phyloP scores from a whole-genome alignment of 2,888 invertebrate genomes.

The Caenorhabditis panamensis region DNA sequence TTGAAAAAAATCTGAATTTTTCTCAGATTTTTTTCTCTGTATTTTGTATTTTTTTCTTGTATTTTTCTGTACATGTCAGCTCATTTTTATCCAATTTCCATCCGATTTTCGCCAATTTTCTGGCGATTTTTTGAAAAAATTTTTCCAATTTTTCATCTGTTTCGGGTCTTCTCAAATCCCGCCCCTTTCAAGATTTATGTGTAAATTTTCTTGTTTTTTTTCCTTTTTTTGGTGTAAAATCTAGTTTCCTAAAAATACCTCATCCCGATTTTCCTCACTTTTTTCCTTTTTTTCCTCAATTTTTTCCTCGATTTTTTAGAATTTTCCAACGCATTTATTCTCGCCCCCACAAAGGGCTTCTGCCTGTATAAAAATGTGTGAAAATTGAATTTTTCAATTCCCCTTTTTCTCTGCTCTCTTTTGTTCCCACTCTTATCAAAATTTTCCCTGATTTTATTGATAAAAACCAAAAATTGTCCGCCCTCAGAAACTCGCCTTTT shows the following conservation, averaged over 20 bases:
- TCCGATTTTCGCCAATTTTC: not conserved
- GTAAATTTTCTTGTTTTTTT: conserved; percentile 1
- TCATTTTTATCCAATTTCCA: conserved; percentile 8
- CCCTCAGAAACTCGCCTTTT: not conserved
- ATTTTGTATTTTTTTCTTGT: not conserved
- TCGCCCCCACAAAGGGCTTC: not conserved
- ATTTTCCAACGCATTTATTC: conserved; percentile 6
- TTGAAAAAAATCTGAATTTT: no score
- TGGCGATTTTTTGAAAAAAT: conserved; percentile 8
- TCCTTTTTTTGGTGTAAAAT: not conserved
- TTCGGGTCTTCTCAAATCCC: not conserved
- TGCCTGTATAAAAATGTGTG: conserved; percentile 1
- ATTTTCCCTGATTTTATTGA: not conserved
- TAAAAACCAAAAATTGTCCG: not conserved
- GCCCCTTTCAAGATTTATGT: conserved; percentile 7
- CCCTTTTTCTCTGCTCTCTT: conserved; percentile 10
- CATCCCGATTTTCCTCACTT: not conserved
- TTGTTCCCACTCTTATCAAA: not conserved
- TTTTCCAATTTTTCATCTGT: not conserved
- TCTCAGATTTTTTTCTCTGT: no score
- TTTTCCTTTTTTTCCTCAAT: not conserved
- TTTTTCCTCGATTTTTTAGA: conserved; percentile 17
- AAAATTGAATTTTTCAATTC: not conserved
- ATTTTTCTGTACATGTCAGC: conserved; percentile 4
- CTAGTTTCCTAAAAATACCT: conserved; percentile 1